Evolutionary conservation across 2,888 invertebrate genomes (phyloP).

Genomic region (Drosophila aldrichi): DNA sequence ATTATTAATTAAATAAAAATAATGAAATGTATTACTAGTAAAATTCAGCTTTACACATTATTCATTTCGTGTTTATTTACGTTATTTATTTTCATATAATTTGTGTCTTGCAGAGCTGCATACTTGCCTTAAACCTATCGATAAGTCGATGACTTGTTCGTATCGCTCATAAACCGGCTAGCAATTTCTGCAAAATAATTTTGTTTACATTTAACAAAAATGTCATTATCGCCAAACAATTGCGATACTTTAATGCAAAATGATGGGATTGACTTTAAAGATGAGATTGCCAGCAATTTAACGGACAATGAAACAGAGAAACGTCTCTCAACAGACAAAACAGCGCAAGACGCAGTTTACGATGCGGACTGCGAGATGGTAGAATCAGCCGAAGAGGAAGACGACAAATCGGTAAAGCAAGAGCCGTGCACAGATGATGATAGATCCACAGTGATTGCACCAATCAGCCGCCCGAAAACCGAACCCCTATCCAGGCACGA

Average conservation of each 20-base stretch:
- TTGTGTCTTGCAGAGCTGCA: background rate
- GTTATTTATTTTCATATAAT: background rate
- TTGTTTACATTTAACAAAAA: slow-evolving; percentile 31
- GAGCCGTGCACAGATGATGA: background rate
- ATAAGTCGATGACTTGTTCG: background rate
- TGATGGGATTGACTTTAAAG: background rate
- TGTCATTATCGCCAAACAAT: slow-evolving; percentile 13
- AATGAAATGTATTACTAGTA: too few species aligned
- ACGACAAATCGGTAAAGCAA: background rate
- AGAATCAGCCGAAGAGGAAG: slow-evolving; percentile 10
- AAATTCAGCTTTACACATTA: background rate
- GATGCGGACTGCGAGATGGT: slow-evolving; percentile 30
- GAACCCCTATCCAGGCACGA: slow-evolving; percentile 36
- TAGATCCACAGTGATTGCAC: slow-evolving; percentile 13
- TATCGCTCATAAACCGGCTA: slow-evolving; percentile 1
- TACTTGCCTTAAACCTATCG: slow-evolving; percentile 10
- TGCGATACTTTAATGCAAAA: background rate
- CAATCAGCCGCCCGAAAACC: background rate
- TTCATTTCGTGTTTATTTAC: rapidly evolving
- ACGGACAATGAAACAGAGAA: background rate
- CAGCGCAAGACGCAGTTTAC: slow-evolving; percentile 1
- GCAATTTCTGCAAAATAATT: background rate
- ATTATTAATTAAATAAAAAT: background rate
- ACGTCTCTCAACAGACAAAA: background rate
- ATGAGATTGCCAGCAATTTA: background rate